These are phyloP conservation scores for Doris montereyensis DNA, from an alignment of 2,888 invertebrate genomes.

Conservation along the genomic window DNA sequence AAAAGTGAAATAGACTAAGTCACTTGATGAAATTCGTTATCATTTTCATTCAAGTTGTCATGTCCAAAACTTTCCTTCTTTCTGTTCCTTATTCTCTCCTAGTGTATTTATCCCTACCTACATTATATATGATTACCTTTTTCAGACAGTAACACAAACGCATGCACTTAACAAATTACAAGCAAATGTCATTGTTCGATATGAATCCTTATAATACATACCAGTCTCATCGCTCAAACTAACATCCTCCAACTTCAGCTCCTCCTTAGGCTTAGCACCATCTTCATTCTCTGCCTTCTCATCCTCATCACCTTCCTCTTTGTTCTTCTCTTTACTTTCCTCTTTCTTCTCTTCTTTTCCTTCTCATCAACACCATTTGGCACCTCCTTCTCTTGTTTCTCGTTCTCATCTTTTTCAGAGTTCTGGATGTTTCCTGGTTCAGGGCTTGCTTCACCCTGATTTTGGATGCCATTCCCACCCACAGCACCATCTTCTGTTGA, in stretches of 20 bases:
- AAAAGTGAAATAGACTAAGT: no score
- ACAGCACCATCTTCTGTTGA: background rate
- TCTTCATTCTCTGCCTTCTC: conserved; percentile 39
- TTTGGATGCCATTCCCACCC: background rate
- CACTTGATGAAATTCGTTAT: no score
- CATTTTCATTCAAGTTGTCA: no score
- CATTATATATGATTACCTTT: no score
- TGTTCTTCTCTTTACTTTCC: conserved; percentile 29
- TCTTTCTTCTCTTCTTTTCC: conserved; percentile 26
- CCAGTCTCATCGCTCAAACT: no score
- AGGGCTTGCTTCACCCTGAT: background rate
- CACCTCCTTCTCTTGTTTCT: conserved; percentile 12
- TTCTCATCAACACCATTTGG: conserved; percentile 33
- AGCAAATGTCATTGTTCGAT: no score
- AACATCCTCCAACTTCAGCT: background rate
- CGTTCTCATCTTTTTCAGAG: conserved; percentile 15
- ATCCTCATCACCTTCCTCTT: conserved; percentile 17
- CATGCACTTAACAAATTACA: no score
- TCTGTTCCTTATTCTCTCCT: no score
- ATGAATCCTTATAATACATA: no score
- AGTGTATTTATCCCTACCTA: no score
- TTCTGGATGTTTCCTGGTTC: background rate
- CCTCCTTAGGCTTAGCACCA: background rate
- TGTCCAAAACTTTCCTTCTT: no score
- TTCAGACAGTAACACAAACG: no score